Percentiles rank a stretch among this genome's conserved stretches.
Evolutionary conservation across 1,140 invertebrate genomes (phyloP).

Genomic region (Brachionus rubens): DNA sequence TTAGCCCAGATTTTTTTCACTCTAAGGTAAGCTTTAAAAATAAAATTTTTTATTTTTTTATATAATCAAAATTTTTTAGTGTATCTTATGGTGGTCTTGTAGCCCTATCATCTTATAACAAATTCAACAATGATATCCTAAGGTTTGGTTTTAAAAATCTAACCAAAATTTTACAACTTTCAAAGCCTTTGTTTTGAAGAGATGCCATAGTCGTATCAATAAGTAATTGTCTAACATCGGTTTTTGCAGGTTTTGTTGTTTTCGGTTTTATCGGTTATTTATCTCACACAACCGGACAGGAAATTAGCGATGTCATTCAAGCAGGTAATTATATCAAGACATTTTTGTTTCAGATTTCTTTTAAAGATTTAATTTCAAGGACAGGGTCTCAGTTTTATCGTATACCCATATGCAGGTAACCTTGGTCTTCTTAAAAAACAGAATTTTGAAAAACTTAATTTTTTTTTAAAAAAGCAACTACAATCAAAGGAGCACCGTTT

Average conservation of each 20-base stretch:
- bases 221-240: slow-evolving; percentile 24
- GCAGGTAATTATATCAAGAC: slow-evolving; percentile 52
- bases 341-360: too few relatives aligned
- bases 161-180: background rate
- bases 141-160: slow-evolving; percentile 40
- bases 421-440: slow-evolving; percentile 54
- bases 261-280: slow-evolving; percentile 98
- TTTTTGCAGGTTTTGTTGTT: slow-evolving; percentile 85
- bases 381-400: slow-evolving; percentile 89
- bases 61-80: background rate
- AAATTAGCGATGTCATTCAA: slow-evolving; percentile 83
- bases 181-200: too few relatives aligned
- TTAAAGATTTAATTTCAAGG: too few relatives aligned
- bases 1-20: slow-evolving; percentile 45
- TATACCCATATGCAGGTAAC: slow-evolving; percentile 91
- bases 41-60: background rate
- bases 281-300: slow-evolving; percentile 75
- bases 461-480: background rate
- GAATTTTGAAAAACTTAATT: slow-evolving; percentile 57
- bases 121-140: slow-evolving; percentile 65
- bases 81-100: slow-evolving; percentile 70
- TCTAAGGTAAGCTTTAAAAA: background rate
- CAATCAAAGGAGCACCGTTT: slow-evolving; percentile 40
- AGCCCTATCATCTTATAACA: slow-evolving; percentile 76
- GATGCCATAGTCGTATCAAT: slow-evolving; percentile 26